These are phyloP conservation scores for Limenitis camilla DNA, from an alignment of 2,888 invertebrate genomes.

Conservation along the genomic window DNA sequence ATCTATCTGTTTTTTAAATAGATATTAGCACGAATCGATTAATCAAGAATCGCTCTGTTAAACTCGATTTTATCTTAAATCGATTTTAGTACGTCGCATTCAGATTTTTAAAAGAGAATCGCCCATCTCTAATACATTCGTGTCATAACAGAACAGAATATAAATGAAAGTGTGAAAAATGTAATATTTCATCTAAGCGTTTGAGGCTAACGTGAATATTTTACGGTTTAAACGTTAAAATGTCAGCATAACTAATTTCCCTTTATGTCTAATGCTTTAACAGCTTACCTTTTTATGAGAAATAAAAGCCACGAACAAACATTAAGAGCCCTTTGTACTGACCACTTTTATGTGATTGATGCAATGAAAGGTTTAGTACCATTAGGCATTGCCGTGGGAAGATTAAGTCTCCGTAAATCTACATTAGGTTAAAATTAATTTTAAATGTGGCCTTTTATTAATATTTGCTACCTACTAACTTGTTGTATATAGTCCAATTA, in stretches of 20 bases:
- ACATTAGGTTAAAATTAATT: not conserved
- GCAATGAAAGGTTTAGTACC: slow-evolving; percentile 16
- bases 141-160: too few species aligned
- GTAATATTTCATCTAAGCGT: not conserved
- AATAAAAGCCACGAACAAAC: slow-evolving; percentile 18
- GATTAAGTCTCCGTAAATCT: not conserved
- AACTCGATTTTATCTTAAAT: too few species aligned
- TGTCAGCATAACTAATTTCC: slow-evolving; percentile 8
- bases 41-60: too few species aligned
- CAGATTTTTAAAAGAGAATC: too few species aligned
- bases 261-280: slow-evolving; percentile 10
- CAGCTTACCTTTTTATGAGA: slow-evolving; percentile 17
- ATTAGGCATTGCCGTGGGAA: slow-evolving; percentile 15
- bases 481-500: too few species aligned
- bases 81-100: too few species aligned
- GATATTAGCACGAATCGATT: too few species aligned
- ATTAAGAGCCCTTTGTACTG: slow-evolving; percentile 21
- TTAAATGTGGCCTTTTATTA: too few species aligned
- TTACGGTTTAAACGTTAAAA: slow-evolving; percentile 1
- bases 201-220: not conserved
- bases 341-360: slow-evolving; percentile 23
- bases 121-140: too few species aligned
- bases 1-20: too few species aligned
- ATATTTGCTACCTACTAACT: too few species aligned
- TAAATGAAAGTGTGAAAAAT: not conserved